Conservation (phyloP, 2,113 vertebrate species). For the Xenotilapia caudafasciata region DNA sequence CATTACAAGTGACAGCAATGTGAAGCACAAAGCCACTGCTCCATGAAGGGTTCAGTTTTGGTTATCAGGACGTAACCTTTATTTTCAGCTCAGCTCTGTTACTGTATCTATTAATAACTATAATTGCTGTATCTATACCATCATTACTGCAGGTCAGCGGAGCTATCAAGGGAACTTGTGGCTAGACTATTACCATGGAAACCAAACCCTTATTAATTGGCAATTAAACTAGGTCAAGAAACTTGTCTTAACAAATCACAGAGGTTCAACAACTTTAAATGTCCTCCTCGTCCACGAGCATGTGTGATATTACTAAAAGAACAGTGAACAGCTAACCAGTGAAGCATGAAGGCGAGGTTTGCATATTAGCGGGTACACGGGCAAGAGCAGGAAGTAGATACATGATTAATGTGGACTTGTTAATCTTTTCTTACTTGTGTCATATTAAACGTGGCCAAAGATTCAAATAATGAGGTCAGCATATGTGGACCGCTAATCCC, state of each 20-base stretch:
- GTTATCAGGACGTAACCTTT: neutral
- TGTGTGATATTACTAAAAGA: neutral
- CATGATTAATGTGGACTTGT: neutral
- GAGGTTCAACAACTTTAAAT: neutral
- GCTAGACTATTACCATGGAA: constrained; percentile 32
- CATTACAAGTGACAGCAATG: neutral
- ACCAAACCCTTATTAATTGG: constrained; percentile 49
- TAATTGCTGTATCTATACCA: neutral
- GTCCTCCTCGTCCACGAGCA: neutral
- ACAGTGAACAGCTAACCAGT: neutral
- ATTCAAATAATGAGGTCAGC: neutral
- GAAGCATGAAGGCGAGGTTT: neutral
- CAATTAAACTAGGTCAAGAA: constrained; percentile 59
- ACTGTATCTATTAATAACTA: constrained; percentile 13
- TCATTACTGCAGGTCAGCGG: constrained; percentile 46
- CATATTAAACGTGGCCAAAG: neutral
- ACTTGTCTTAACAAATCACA: constrained; percentile 5
- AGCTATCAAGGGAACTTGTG: constrained; percentile 16
- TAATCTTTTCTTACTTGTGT: neutral
- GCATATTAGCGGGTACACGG: neutral
- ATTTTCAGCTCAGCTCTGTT: neutral
- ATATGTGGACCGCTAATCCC: neutral
- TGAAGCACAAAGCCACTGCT: neutral
- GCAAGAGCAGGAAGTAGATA: neutral
- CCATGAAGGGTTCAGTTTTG: neutral